Evolutionary conservation across 2,113 vertebrate species (phyloP), one percentile per base, ranked within the genome.

Genomic region (Semnornis frantzii): DNA sequence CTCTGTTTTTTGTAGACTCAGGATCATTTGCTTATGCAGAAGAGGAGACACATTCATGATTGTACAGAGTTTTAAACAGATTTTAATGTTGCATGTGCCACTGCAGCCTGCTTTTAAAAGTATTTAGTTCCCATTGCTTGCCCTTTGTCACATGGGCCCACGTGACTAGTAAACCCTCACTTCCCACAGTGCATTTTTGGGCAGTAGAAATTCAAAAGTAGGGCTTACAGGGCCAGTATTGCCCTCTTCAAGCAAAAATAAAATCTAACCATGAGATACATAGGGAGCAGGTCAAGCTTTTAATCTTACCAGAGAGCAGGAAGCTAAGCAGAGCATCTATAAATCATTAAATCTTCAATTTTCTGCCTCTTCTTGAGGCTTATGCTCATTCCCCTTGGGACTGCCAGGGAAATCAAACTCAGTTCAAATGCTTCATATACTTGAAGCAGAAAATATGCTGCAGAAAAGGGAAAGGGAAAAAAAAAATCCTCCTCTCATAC

Each of bases 311-410:
- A 78, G 91, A 63, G 85, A 96, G 62, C 68, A 87, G 73, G 59
- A 46, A 58, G 50, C 78, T 62, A 62, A 94, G 64, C 66, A 80
- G 44, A 95, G 52, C 77, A 74, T 93, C 79, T 93, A 59, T 64
- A 94, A 94, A 82, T 95, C 86, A 95, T 96, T 95, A 96, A 94
- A 95, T 96, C 86, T 95, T 92, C 64, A 91, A 91, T 96, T 94
- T 96, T 96, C 93, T 96, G 37, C 64, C 68, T 90, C 84, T 97
- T 82, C 94, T 94, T 92, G 73, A 92, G 91, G 87, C 89, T 92
- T 92, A 27, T 27, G 8, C 16, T 92, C 71, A 62, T 72, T 91
- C 48, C 96, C 42, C 18, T 39, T 52, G 86, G 82, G 87, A 91
- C 54, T 46, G 33, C 21, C 69, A 78, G 71, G 54, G 77, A 96